Conservation (phyloP, 1,140 invertebrate genomes). For the Aphaenogaster floridana region DNA sequence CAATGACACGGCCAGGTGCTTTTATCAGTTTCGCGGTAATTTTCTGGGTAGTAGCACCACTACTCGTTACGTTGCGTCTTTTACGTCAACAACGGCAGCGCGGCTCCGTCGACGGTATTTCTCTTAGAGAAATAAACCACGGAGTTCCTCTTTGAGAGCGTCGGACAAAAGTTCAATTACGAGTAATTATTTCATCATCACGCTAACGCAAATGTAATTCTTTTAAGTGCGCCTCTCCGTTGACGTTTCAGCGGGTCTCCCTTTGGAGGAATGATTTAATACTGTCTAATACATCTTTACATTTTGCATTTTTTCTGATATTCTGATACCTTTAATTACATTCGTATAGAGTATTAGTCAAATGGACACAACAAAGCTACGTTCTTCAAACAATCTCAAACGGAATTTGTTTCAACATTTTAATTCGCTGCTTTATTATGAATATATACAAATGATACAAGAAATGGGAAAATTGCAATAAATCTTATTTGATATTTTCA, state of each 20-base stretch:
- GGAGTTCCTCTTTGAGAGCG: conserved; percentile 8
- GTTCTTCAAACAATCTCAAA: not conserved
- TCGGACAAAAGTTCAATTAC: conserved; percentile 58
- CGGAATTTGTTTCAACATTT: not conserved
- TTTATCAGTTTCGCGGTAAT: conserved; percentile 61
- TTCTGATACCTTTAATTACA: not conserved
- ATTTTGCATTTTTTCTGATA: not conserved
- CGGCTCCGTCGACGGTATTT: not conserved
- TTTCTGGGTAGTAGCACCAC: conserved; percentile 43
- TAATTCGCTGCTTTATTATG: not conserved
- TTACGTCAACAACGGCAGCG: conserved; percentile 33
- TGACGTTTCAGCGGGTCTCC: not conserved
- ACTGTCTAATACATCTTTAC: not conserved
- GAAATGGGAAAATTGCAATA: not conserved
- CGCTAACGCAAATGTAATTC: conserved; percentile 33
- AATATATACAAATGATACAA: not conserved
- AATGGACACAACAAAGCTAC: not conserved
- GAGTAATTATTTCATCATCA: conserved; percentile 53
- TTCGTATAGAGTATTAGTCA: not conserved
- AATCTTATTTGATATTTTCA: not conserved
- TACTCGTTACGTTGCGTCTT: conserved; percentile 43
- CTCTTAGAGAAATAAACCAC: conserved; percentile 40
- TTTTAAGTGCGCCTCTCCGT: not conserved
- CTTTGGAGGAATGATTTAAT: conserved; percentile 2
- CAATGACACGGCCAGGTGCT: conserved; percentile 46